Conservation (phyloP, 2,888 invertebrate species). For the Platycheirus rosarum region DNA sequence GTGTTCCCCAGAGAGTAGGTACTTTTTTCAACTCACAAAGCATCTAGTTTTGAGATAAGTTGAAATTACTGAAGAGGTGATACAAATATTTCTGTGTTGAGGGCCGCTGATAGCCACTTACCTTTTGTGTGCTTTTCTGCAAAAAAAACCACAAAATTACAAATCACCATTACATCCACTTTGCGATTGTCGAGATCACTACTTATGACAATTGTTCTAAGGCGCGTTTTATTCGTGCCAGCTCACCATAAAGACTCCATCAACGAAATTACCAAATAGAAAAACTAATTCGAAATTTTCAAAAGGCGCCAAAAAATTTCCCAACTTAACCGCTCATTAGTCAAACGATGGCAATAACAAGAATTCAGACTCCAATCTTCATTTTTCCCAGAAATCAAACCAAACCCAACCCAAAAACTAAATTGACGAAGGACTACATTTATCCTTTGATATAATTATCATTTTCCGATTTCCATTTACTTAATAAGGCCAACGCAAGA, state of each 20-base stretch:
- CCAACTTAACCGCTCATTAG: constrained; percentile 57
- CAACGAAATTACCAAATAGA: constrained; percentile 26
- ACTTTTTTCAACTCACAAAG: too few species aligned
- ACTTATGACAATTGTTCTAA: too few species aligned
- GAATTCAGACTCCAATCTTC: constrained; percentile 9
- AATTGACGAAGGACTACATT: constrained; percentile 34
- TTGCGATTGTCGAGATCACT: too few species aligned
- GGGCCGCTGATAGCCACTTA: too few species aligned
- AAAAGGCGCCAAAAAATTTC: constrained; percentile 52
- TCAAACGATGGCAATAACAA: constrained; percentile 57
- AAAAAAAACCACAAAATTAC: too few species aligned
- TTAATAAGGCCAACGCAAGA: constrained; percentile 58
- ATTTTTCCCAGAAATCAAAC: background rate
- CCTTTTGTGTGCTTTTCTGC: too few species aligned
- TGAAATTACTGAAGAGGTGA: too few species aligned
- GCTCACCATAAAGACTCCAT: constrained; percentile 11
- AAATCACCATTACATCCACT: too few species aligned
- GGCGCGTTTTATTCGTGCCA: background rate
- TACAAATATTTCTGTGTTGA: too few species aligned
- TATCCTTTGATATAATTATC: constrained; percentile 60
- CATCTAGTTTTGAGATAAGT: too few species aligned
- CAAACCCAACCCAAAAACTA: background rate
- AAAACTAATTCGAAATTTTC: background rate
- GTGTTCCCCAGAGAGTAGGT: too few species aligned
- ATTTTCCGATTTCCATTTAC: constrained; percentile 70